Base-by-base conservation (phyloP, 2,113 vertebrate species). In the Myrmecophaga tridactyla region DNA sequence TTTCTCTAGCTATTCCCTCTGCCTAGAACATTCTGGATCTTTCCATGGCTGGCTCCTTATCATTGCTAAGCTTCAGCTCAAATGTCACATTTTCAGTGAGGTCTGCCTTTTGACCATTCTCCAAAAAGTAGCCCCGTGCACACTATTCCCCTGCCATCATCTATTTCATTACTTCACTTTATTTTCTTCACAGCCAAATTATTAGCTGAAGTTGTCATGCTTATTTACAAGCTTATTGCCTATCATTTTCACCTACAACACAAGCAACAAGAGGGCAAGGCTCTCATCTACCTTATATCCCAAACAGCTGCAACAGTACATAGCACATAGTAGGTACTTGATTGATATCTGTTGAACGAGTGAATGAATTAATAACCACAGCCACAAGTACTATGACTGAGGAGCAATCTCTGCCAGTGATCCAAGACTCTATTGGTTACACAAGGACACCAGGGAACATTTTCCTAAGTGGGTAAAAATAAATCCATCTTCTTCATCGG, bases 401-500 rank as follows among this genome's bases (percentile, higher is more conserved):
- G 21, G 6, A 89, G 11, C 25, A 39, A 27, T 72, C 39, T 63
- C 58, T 21, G 70, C 23, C 80, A 84, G 63, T 34, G 89, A 90
- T 87, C 70, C 46, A 70, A 92, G 92, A n/a, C 63, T 34, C 65
- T 75, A 20, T 4, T 89, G 67, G 53, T 93, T 92, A 75, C 62
- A 75, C 0, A 21, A 75, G 56, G 89, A 86, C 27, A 15, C 56
- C 39, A 23, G 70, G 82, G 92, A 94, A 17, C 36, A 87, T 46
- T 87, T 94, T 90, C 70, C 53, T 62, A 90, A 58, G 46, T 67
- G 70, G 82, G 67, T 72, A 46, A 88, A 87, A 87, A 87, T 80
- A 78, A 78, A 91, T 96, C 76, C 77, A 92, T 88, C 86, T 80
- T 83, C 90, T 89, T 96, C 67, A 87, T 93, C 94, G 78, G 90